Conservation (phyloP, 2,888 invertebrate species). For the Ganaspis brasiliensis region DNA sequence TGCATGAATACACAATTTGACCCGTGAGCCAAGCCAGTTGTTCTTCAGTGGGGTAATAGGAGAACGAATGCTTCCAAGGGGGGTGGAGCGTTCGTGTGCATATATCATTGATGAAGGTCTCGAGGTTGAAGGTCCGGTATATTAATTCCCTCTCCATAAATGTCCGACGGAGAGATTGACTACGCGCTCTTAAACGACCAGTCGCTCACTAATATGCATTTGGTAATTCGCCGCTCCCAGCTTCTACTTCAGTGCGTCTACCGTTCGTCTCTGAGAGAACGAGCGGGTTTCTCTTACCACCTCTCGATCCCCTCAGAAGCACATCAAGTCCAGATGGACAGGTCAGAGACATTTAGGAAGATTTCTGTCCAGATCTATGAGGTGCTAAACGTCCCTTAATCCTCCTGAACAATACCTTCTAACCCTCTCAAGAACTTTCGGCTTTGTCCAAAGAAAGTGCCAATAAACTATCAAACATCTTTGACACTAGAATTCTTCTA, state of each 20-base stretch:
- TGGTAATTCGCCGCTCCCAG: slow-evolving; percentile 72
- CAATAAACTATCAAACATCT: slow-evolving; percentile 32
- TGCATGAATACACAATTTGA: slow-evolving; percentile 28
- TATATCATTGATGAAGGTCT: slow-evolving; percentile 77
- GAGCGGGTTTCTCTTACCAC: slow-evolving; percentile 24
- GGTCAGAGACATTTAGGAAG: slow-evolving; percentile 34
- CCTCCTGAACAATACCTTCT: slow-evolving; percentile 5
- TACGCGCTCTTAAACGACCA: slow-evolving; percentile 79
- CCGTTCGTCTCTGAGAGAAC: slow-evolving; percentile 14
- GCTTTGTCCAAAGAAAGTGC: slow-evolving; percentile 25
- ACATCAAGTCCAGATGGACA: slow-evolving; percentile 22
- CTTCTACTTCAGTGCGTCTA: slow-evolving; percentile 42
- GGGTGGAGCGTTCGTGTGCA: slow-evolving; percentile 74
- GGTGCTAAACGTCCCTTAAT: slow-evolving; percentile 40
- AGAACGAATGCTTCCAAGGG: slow-evolving; percentile 57
- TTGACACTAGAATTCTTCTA: background rate
- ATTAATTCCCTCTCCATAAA: slow-evolving; percentile 81
- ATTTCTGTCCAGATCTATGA: slow-evolving; percentile 19
- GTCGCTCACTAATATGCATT: slow-evolving; percentile 79
- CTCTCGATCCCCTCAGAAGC: slow-evolving; percentile 23
- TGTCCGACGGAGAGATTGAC: slow-evolving; percentile 79
- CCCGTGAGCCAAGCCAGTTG: slow-evolving; percentile 6
- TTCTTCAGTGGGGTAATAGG: slow-evolving; percentile 40
- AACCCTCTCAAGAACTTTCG: slow-evolving; percentile 16
- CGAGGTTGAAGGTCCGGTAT: slow-evolving; percentile 77